These are phyloP conservation scores for Artibeus jamaicensis DNA, from an alignment of 2,797 vertebrate genomes.

Conservation along the genomic window DNA sequence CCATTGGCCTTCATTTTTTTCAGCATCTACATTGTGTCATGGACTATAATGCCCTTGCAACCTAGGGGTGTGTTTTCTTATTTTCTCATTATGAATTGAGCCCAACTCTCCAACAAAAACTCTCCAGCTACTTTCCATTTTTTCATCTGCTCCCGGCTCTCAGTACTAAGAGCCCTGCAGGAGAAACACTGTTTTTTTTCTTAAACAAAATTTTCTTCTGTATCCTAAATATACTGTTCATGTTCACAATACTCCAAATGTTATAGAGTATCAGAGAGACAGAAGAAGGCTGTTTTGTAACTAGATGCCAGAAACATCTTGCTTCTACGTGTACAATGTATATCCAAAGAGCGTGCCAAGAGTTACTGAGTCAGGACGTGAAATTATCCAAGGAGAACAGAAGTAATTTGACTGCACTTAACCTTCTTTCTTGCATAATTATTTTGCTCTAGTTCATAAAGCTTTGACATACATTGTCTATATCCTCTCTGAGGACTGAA, in stretches of 20 bases:
- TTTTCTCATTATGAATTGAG: neutral
- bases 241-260: neutral
- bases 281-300: constrained; percentile 1
- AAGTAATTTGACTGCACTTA: constrained; percentile 1
- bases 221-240: neutral
- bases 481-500: neutral
- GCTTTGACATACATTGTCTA: neutral
- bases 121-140: neutral
- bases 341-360: neutral
- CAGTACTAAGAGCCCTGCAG: neutral
- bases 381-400: neutral
- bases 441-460: constrained; percentile 30
- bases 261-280: neutral
- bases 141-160: neutral
- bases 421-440: constrained; percentile 11
- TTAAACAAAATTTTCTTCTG: neutral
- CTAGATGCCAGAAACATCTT: neutral
- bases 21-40: neutral
- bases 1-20: neutral
- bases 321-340: neutral
- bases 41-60: neutral
- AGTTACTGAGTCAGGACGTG: neutral
- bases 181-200: neutral
- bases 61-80: neutral
- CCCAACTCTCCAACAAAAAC: neutral